Conservation (phyloP, 2,888 invertebrate species). For the Conomelus anceps region DNA sequence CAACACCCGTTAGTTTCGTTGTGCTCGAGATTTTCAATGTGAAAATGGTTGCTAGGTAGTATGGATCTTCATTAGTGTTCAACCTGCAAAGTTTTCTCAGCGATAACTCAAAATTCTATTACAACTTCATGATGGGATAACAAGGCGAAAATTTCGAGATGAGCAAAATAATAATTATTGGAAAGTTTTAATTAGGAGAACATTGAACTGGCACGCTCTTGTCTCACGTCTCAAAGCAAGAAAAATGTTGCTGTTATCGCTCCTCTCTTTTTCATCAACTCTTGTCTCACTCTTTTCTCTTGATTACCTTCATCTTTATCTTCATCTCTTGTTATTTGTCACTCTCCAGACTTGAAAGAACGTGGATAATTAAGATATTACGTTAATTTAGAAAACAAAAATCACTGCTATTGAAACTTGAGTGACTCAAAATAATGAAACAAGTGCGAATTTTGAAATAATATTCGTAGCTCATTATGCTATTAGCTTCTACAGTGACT, state of each 20-base stretch:
- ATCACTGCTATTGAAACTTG: too few relatives aligned
- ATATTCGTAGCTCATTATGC: too few relatives aligned
- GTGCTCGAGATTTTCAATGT: not conserved
- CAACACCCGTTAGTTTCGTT: not conserved
- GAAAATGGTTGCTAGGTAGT: not conserved
- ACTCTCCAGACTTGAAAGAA: too few relatives aligned
- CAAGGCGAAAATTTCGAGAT: not conserved
- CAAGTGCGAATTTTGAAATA: too few relatives aligned
- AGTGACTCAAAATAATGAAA: too few relatives aligned
- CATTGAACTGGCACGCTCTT: not conserved
- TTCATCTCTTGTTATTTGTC: not conserved
- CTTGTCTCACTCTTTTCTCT: not conserved
- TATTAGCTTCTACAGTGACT: too few relatives aligned
- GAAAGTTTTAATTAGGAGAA: not conserved
- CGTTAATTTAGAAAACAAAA: too few relatives aligned
- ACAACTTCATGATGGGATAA: not conserved
- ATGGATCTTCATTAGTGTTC: not conserved
- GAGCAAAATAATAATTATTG: not conserved
- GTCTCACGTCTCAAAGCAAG: not conserved
- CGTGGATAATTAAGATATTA: too few relatives aligned
- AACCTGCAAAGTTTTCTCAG: not conserved
- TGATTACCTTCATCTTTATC: not conserved
- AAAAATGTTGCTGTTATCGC: not conserved
- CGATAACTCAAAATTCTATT: not conserved
- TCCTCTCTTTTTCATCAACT: not conserved